Conservation (phyloP, 2,113 vertebrate genomes). For the Phylloscopus trochiloides region DNA sequence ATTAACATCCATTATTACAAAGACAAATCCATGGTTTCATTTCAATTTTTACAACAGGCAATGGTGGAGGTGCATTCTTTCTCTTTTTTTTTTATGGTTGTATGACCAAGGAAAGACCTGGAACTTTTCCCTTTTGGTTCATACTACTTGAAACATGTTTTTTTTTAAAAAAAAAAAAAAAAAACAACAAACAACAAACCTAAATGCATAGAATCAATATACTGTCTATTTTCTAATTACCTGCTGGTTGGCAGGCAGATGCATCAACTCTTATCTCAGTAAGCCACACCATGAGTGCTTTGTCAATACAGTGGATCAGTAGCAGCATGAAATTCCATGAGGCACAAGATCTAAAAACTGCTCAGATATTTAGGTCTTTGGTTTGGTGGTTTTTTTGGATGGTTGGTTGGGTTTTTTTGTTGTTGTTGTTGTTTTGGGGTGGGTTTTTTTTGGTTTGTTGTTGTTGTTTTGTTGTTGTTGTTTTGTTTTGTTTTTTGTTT, state of each 20-base stretch:
- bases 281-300: background rate
- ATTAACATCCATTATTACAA: background rate
- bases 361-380: background rate
- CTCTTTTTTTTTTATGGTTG: background rate
- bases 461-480: background rate
- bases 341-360: background rate
- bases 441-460: background rate
- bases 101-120: background rate
- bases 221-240: background rate
- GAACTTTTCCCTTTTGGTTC: constrained; percentile 17
- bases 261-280: background rate
- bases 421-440: background rate
- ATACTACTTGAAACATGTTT: background rate
- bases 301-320: background rate
- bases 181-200: background rate
- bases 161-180: background rate
- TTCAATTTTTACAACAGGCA: background rate
- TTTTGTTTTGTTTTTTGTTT: background rate
- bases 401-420: no score
- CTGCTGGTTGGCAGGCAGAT: background rate
- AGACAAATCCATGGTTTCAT: background rate
- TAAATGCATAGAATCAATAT: background rate
- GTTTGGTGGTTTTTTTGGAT: background rate
- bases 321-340: background rate
- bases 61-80: background rate